Percentiles rank a stretch among this genome's conserved stretches.
Evolutionary conservation across 2,888 invertebrate genomes (phyloP).

Genomic region (Parnassius smintheus): DNA sequence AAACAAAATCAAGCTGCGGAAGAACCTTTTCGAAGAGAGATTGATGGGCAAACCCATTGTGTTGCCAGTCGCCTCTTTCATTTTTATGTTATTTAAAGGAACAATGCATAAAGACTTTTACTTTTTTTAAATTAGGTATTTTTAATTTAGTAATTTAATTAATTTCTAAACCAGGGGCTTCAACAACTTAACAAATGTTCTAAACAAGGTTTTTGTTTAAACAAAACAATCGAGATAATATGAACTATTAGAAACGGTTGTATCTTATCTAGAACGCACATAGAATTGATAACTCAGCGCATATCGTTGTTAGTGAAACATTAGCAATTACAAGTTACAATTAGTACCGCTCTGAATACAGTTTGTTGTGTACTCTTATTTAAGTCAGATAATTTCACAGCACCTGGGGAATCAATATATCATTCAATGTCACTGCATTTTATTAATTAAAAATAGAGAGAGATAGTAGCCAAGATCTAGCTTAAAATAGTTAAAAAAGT

Average conservation of each 20-base stretch:
- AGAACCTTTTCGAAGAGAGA: constrained; percentile 16
- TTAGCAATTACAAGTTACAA: constrained; percentile 69
- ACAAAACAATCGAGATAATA: constrained; percentile 14
- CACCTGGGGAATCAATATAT: background rate
- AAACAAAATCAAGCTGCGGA: constrained; percentile 8
- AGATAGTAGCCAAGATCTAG: no score
- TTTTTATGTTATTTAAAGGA: constrained; percentile 9
- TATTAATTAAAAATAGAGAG: background rate
- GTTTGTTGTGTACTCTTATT: constrained; percentile 32
- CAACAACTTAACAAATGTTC: no score
- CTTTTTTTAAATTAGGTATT: no score
- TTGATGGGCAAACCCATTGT: constrained; percentile 24
- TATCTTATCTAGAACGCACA: constrained; percentile 29
- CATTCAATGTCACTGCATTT: background rate
- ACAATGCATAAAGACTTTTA: background rate
- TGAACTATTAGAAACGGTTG: constrained; percentile 21
- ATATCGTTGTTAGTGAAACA: constrained; percentile 76
- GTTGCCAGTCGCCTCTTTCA: constrained; percentile 8
- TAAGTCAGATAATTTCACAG: constrained; percentile 12
- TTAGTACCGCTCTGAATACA: constrained; percentile 75
- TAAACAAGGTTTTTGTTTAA: constrained; percentile 7
- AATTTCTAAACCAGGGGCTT: no score
- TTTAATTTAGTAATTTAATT: no score
- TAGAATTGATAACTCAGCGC: constrained; percentile 70
- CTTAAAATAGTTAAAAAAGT: background rate